Evolutionary conservation across 2,113 vertebrate genomes (phyloP).

Genomic region (Ia io): DNA sequence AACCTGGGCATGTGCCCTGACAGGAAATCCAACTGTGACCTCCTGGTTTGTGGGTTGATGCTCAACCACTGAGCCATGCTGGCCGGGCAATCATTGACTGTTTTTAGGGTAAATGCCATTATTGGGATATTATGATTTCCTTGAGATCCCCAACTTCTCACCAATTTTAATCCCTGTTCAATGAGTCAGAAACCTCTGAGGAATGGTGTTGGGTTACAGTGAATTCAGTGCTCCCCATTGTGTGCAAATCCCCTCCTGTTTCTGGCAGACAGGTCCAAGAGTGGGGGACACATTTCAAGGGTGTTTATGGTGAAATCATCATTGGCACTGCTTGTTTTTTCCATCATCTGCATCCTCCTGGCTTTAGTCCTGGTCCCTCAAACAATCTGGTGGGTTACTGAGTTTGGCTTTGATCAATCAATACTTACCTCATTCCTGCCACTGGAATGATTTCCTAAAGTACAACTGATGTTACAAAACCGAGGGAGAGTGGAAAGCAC

Average conservation of each 20-base stretch:
- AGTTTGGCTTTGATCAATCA: background rate
- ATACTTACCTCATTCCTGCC: background rate
- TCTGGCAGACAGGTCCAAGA: background rate
- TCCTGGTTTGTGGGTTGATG: no score
- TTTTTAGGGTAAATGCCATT: background rate
- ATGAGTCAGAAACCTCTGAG: background rate
- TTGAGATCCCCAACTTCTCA: background rate
- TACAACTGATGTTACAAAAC: background rate
- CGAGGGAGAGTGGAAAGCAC: background rate
- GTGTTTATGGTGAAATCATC: background rate
- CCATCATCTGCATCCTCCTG: background rate
- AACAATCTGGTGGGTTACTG: background rate
- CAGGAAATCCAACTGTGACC: no score
- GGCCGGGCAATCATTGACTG: no score
- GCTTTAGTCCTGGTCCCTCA: background rate
- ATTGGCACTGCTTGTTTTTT: background rate
- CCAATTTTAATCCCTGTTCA: background rate
- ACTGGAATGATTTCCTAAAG: background rate
- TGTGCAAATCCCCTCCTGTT: background rate
- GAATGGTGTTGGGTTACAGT: background rate
- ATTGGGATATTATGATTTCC: background rate
- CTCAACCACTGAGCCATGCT: no score
- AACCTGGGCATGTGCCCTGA: no score
- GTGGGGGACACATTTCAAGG: background rate
- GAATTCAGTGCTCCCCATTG: background rate